Base-by-base conservation (phyloP, 2,888 invertebrate species). In the Lucinisca nassula region DNA sequence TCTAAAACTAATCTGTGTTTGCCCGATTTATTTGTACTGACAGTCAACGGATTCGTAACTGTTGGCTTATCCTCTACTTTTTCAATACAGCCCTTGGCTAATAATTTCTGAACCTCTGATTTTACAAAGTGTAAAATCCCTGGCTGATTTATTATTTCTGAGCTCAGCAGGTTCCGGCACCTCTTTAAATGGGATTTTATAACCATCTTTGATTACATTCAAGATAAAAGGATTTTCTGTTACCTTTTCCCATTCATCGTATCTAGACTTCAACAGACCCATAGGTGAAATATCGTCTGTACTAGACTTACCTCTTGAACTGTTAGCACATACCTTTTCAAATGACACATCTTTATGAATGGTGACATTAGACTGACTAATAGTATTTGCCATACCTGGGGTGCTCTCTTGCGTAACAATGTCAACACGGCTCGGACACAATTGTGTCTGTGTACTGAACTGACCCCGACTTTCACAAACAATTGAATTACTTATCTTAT, bases 1-100 rank as follows among this genome's bases (percentile, higher is more conserved):
- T 75, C 75, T 40, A 75, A 40, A 21, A 75, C 75, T 35, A 75
- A 35, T 24, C 75, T 75, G 1, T 35, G 4, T 75, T 75, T 75
- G 21, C 75, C 75, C 14, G 45, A 30, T 24, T 27, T 75, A 24
- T 32, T 75, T n/a, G n/a, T 32, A 75, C 32, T 35, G n/a, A 75
- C 75, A 21, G 75, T 75, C 32, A 75, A 35, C 12, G 75, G 75
- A 49, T 75, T 75, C 2, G 35, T 35, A 6, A 75, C 75, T 21
- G 10, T 49, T 30, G 75, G 75, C 27, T 32, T 24, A 21, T 17
- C 17, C 21, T 30, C 45, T 24, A 75, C 35, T 49, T 75, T 32
- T 17, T 40, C n/a, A 24, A 75, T 32, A 30, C 75, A 30, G 27
- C 51, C 27, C 30, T 27, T 49, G 21, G 21, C 49, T 14, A 51